A percentile compares a stretch with the other conserved stretches of the same genome.
These are phyloP conservation scores for Acholoe squamosa DNA, from an alignment of 2,888 invertebrate species.

Conservation along the genomic window DNA sequence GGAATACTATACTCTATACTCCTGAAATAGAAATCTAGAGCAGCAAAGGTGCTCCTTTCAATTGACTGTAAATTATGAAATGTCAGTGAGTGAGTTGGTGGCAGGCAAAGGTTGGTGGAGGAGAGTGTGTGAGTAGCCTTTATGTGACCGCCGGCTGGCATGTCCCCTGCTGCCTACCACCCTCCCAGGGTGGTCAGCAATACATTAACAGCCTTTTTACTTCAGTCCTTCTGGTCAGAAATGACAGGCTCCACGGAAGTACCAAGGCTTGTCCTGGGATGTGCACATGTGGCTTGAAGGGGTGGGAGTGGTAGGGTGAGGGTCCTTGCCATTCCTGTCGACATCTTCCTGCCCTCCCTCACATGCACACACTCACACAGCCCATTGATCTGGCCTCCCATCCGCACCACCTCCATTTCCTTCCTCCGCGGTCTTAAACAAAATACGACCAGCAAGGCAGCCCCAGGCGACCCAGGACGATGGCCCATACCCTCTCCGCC, in stretches of 20 bases:
- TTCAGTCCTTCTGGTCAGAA: not conserved
- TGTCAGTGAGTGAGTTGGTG: no score
- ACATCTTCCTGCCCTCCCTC: not conserved
- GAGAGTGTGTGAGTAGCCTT: no score
- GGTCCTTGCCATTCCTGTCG: not conserved
- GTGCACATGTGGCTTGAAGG: not conserved
- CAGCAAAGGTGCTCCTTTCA: no score
- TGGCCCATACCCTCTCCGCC: not conserved
- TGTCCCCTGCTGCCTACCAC: not conserved
- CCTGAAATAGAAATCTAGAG: no score
- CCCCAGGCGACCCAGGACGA: not conserved
- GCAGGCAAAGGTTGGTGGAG: no score
- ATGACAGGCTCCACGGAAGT: not conserved
- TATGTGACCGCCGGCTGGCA: no score
- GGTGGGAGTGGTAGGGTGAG: not conserved
- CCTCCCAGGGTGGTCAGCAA: conserved; percentile 4
- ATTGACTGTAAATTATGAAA: no score
- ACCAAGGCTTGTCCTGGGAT: not conserved
- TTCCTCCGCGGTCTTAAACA: no score
- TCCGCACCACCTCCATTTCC: no score
- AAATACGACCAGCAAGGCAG: not conserved
- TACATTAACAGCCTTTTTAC: not conserved
- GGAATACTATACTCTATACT: no score
- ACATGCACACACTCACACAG: not conserved
- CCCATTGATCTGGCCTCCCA: no score